These are phyloP conservation scores for Caerostris darwini DNA, from an alignment of 1,140 invertebrate genomes.

Conservation along the genomic window DNA sequence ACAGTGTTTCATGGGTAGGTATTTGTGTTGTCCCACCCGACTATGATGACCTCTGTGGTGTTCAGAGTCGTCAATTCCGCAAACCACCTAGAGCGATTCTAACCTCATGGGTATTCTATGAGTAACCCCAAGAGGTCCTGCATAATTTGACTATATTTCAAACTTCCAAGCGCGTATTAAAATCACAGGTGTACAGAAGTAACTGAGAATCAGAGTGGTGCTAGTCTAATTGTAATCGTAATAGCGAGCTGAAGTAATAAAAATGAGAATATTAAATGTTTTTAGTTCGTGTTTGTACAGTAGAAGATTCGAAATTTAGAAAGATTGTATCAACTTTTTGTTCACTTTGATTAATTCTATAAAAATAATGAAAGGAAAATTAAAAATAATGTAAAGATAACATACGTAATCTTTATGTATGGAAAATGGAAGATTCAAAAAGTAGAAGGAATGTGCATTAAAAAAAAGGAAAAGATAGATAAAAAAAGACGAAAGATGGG, in stretches of 20 bases:
- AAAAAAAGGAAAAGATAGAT: too few relatives aligned
- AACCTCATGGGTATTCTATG: slow-evolving; percentile 34
- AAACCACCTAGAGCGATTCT: slow-evolving; percentile 58
- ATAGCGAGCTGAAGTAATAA: neutral
- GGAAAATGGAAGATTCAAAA: too few relatives aligned
- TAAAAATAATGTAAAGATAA: too few relatives aligned
- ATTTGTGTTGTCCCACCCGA: neutral
- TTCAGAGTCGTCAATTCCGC: slow-evolving; percentile 55
- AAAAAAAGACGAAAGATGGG: too few relatives aligned
- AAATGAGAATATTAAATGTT: neutral
- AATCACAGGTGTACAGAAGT: slow-evolving; percentile 26
- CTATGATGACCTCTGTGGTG: slow-evolving; percentile 4
- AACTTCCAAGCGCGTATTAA: slow-evolving; percentile 20
- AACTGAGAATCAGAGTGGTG: slow-evolving; percentile 18
- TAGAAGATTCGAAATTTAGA: neutral
- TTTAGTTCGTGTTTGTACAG: neutral
- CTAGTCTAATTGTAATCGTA: neutral
- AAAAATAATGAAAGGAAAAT: too few relatives aligned
- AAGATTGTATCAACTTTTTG: too few relatives aligned
- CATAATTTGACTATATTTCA: slow-evolving; percentile 74
- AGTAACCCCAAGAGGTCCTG: slow-evolving; percentile 25
- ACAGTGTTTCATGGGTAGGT: neutral
- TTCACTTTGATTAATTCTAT: too few relatives aligned
- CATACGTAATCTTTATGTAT: too few relatives aligned
- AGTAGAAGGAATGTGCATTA: too few relatives aligned